phyloP scores from a whole-genome alignment of 2,113 vertebrate genomes.

The Centropus unirufus region DNA sequence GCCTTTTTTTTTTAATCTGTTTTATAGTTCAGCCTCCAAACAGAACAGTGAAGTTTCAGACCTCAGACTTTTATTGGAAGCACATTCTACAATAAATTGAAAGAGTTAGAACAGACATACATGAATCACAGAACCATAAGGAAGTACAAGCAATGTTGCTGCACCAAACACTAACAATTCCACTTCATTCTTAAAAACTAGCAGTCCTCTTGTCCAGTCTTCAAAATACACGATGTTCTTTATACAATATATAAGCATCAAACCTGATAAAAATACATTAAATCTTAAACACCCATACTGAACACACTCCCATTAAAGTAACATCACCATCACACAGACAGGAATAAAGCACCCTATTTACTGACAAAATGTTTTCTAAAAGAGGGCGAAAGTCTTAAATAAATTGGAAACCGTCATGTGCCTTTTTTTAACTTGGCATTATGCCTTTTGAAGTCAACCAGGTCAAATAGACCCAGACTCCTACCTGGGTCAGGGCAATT shows the following conservation, averaged over 20 bases:
- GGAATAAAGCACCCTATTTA: not conserved
- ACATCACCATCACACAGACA: not conserved
- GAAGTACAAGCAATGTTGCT: not conserved
- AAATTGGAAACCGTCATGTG: not conserved
- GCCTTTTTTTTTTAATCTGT: not conserved
- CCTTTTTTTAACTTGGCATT: not conserved
- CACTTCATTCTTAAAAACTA: not conserved
- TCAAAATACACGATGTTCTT: not conserved
- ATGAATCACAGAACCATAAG: not conserved
- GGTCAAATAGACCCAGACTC: too few species aligned
- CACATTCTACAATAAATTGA: not conserved
- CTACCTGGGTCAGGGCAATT: too few species aligned
- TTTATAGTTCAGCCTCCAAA: not conserved
- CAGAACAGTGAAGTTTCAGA: not conserved
- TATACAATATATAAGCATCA: not conserved
- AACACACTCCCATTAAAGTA: not conserved
- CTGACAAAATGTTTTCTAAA: not conserved
- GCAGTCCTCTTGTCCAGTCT: not conserved
- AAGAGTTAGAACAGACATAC: not conserved
- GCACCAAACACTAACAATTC: not conserved
- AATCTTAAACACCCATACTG: fast-evolving
- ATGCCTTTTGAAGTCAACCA: not conserved
- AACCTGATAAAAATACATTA: not conserved
- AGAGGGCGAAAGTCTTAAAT: not conserved
- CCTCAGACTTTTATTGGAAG: not conserved